Base-by-base conservation (phyloP, 2,797 vertebrate species). In the Dromococcyx pavoninus region DNA sequence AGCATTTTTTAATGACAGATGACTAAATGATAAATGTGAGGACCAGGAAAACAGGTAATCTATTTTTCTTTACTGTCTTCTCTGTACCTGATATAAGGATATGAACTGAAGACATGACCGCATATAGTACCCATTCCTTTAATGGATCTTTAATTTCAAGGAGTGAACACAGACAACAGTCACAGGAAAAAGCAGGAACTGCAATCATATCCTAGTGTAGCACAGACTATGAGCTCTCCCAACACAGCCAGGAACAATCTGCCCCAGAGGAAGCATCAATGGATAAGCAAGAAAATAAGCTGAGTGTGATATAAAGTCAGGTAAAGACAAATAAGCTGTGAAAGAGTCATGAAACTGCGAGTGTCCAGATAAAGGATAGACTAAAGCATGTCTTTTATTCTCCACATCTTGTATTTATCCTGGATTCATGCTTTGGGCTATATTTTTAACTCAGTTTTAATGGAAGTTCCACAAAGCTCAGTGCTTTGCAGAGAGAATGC, bases 381-480 rank as follows among this genome's bases (percentile, higher is more conserved):
- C 46, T 82, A 72, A 92, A 97, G 30, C 60, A 57, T 61, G 82
- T 54, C 18, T 89, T 95, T 90, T 74, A 73, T 84, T 90, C 56
- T 78, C 61, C 7, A 2, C 74, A 75, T 89, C 79, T 93, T 74
- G 43, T 88, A 89, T 94, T 85, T 95, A 90, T 90, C 71, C 65
- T 78, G 66, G 56, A 89, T 91, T 89, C 89, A 65, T 65, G 64
- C 74, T 94, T 92, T 75, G 60, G 64, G 57, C 81, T 92, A 11
- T 88, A 86, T 88, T 96, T 96, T 94, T 89, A 92, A 84, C 73
- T 81, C 46, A 24, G 17, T 77, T 46, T 71, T 92, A 93, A 92
- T 75, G 58, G 76, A 77, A 86, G 46, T 10, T 88, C 53, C 51
- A 89, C 48, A 74, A 89, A 93, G 19, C 77, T 86, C 71, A 15